These are phyloP conservation scores for Ceyx margarethae DNA, from an alignment of 2,113 vertebrate species.

Conservation along the genomic window DNA sequence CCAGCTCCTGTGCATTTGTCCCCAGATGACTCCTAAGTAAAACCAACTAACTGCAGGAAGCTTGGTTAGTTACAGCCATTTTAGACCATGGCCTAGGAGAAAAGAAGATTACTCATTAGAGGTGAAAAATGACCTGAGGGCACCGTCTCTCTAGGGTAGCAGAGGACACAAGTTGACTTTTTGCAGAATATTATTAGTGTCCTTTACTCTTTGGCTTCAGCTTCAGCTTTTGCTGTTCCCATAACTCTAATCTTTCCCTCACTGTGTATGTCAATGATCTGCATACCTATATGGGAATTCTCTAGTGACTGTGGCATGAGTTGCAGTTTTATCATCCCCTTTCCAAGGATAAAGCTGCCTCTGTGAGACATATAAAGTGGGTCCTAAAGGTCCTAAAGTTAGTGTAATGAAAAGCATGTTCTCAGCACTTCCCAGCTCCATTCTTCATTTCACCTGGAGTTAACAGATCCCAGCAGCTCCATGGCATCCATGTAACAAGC, in stretches of 20 bases:
- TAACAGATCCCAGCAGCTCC: fast-evolving
- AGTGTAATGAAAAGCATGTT: not conserved
- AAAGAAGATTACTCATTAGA: not conserved
- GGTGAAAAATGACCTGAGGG: not conserved
- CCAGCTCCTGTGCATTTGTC: not conserved
- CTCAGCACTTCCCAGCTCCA: not conserved
- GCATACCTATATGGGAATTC: not conserved
- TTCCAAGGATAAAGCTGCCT: not conserved
- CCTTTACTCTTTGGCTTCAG: not conserved
- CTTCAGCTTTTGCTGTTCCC: not conserved
- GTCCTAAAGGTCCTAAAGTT: not conserved
- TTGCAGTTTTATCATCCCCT: not conserved
- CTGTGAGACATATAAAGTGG: not conserved
- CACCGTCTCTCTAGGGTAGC: not conserved
- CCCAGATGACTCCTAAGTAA: slow-evolving; percentile 16
- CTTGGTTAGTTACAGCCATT: not conserved
- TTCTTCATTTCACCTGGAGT: not conserved
- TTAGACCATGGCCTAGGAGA: not conserved
- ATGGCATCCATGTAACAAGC: not conserved
- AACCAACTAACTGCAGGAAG: not conserved
- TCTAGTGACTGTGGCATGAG: not conserved
- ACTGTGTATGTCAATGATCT: not conserved
- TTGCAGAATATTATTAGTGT: not conserved
- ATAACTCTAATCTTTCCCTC: not conserved
- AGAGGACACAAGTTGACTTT: fast-evolving